These are phyloP conservation scores for Raja brachyura DNA, from an alignment of 2,113 vertebrate species.

Conservation along the genomic window DNA sequence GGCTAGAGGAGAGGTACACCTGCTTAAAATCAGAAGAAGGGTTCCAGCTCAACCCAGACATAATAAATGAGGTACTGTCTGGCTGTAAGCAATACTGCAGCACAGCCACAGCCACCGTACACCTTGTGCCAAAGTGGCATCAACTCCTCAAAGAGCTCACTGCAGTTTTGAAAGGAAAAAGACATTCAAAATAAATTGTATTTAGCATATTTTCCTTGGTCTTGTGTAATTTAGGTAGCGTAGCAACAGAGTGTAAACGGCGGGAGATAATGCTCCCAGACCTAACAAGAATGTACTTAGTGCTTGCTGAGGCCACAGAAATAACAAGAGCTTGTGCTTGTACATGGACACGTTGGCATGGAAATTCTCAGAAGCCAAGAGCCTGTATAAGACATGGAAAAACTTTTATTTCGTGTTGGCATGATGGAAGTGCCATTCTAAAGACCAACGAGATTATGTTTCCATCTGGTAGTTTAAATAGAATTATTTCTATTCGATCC, in stretches of 20 bases:
- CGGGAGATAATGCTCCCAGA: neutral
- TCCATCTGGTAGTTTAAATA: neutral
- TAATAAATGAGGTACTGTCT: slow-evolving; percentile 21
- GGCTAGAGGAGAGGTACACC: neutral
- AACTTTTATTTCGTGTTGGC: neutral
- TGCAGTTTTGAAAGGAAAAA: neutral
- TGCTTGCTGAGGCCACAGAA: neutral
- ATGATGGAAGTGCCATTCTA: neutral
- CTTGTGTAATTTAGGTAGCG: neutral
- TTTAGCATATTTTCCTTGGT: neutral
- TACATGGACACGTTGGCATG: too few species aligned
- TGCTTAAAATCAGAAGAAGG: neutral
- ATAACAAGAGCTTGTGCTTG: neutral
- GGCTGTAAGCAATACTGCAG: neutral
- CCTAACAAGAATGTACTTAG: neutral
- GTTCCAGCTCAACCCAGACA: neutral
- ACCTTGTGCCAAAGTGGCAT: neutral
- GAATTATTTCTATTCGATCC: too few species aligned
- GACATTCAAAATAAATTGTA: neutral
- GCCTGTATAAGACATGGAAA: neutral
- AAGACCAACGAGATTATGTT: neutral
- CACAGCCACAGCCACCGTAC: neutral
- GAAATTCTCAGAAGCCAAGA: neutral
- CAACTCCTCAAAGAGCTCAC: neutral
- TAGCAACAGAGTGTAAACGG: neutral